These are phyloP conservation scores for Aradophagus sp. DNA, from an alignment of 1,140 invertebrate species.

Conservation along the genomic window DNA sequence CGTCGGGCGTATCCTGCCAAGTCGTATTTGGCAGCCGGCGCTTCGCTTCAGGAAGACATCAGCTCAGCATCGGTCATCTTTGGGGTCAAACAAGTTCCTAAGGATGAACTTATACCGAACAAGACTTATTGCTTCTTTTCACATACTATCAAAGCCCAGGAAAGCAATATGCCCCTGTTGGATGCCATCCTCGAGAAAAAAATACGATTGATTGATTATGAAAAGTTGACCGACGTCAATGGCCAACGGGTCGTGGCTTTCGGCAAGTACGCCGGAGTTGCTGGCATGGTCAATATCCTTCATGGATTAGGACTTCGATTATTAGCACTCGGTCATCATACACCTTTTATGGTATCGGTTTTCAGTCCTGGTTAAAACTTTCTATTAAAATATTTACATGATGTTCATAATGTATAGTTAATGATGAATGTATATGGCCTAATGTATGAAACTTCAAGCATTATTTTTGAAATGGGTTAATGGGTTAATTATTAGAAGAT, in stretches of 20 bases:
- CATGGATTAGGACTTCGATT: constrained; percentile 96
- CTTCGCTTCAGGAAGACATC: constrained; percentile 96
- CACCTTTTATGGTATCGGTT: constrained; percentile 93
- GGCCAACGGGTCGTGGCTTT: constrained; percentile 97
- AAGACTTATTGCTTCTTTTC: constrained; percentile 99
- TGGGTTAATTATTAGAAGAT: too few relatives aligned
- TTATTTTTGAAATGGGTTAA: too few relatives aligned
- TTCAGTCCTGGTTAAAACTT: neutral
- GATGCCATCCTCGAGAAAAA: constrained; percentile 98
- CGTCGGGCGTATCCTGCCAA: constrained; percentile 97
- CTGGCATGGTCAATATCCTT: constrained; percentile 98
- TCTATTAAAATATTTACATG: neutral
- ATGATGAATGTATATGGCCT: too few relatives aligned
- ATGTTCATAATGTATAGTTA: neutral
- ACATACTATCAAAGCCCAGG: constrained; percentile 99
- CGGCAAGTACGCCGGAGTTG: constrained; percentile 98
- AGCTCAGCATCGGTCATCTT: constrained; percentile 96
- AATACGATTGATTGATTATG: constrained; percentile 97
- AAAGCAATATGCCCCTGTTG: constrained; percentile 97
- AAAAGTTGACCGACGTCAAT: constrained; percentile 92
- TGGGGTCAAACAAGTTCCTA: constrained; percentile 97
- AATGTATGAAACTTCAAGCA: too few relatives aligned
- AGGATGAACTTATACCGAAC: constrained; percentile 93
- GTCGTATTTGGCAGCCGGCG: constrained; percentile 81
- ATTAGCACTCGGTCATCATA: constrained; percentile 97